Percentiles rank a stretch among this genome's conserved stretches.
Evolutionary conservation across 2,797 vertebrate species (phyloP).

Genomic region (Hippoglossus hippoglossus): DNA sequence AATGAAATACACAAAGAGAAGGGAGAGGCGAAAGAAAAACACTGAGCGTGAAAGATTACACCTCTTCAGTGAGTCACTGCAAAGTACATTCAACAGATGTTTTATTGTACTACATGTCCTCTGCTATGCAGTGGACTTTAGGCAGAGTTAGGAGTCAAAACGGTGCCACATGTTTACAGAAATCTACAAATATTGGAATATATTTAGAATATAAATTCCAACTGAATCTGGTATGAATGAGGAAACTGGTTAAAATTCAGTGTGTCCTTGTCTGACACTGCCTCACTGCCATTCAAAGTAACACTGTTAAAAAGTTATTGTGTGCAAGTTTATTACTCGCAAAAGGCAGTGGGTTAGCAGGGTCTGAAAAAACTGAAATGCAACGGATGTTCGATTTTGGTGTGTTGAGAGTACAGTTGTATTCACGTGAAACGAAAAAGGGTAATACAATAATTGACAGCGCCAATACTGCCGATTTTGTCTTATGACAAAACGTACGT

Average conservation of each 20-base stretch:
- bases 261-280: constrained; percentile 21
- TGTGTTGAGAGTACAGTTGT: background rate
- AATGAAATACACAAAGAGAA: constrained; percentile 7
- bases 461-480: constrained; percentile 9
- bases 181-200: constrained; percentile 1
- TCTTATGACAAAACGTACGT: constrained; percentile 42
- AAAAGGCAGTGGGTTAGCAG: constrained; percentile 48
- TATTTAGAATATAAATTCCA: constrained; percentile 11
- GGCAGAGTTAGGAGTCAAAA: constrained; percentile 17
- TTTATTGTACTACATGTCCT: constrained; percentile 10
- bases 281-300: constrained; percentile 35
- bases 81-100: constrained; percentile 45
- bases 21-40: background rate
- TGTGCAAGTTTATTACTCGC: constrained; percentile 49
- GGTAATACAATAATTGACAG: background rate
- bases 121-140: constrained; percentile 44
- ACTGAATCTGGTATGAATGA: constrained; percentile 21
- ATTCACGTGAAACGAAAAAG: constrained; percentile 14
- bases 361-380: constrained; percentile 21
- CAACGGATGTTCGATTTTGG: constrained; percentile 11
- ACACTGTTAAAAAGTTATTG: constrained; percentile 55
- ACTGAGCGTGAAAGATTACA: constrained; percentile 24
- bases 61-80: constrained; percentile 29
- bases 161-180: constrained; percentile 24
- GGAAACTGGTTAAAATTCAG: constrained; percentile 10